These are phyloP conservation scores for Virgularia gustaviana DNA, from an alignment of 92 coral and sea anemone species.

Conservation along the genomic window DNA sequence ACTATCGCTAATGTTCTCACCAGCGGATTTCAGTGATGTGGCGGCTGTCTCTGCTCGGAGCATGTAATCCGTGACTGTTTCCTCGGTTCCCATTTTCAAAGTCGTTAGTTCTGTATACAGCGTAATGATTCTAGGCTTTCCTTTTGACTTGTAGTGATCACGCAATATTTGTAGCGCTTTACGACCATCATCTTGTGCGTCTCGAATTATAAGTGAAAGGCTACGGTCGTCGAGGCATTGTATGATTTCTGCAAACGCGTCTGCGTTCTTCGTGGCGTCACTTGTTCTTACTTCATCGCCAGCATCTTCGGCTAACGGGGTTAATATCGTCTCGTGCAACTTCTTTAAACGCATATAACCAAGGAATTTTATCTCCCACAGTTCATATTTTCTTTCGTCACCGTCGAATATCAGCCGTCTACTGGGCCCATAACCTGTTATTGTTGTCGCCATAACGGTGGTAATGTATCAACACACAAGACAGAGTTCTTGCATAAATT, in stretches of 20 bases:
- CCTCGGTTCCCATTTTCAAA: slow-evolving; percentile 15
- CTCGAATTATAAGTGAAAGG: slow-evolving; percentile 18
- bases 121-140: not conserved
- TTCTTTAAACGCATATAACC: slow-evolving; percentile 29
- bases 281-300: slow-evolving; percentile 1
- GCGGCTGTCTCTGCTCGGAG: slow-evolving; percentile 10
- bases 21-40: slow-evolving; percentile 4
- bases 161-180: slow-evolving; percentile 6
- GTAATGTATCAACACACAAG: too few relatives aligned
- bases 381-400: slow-evolving; percentile 16
- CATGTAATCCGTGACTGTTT: slow-evolving; percentile 11
- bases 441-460: too few relatives aligned
- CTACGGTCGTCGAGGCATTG: slow-evolving; percentile 21
- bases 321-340: not conserved
- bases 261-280: slow-evolving; percentile 14
- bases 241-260: slow-evolving; percentile 28
- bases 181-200: slow-evolving; percentile 2
- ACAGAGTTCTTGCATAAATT: too few relatives aligned
- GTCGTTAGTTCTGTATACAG: slow-evolving; percentile 22
- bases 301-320: slow-evolving; percentile 5
- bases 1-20: not conserved
- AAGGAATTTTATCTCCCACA: slow-evolving; percentile 19
- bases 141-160: slow-evolving; percentile 6
- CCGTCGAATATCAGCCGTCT: slow-evolving; percentile 15
- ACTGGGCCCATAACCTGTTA: slow-evolving; percentile 30